Conservation (phyloP, 2,888 invertebrate species). For the Caenorhabditis sulstoni region DNA sequence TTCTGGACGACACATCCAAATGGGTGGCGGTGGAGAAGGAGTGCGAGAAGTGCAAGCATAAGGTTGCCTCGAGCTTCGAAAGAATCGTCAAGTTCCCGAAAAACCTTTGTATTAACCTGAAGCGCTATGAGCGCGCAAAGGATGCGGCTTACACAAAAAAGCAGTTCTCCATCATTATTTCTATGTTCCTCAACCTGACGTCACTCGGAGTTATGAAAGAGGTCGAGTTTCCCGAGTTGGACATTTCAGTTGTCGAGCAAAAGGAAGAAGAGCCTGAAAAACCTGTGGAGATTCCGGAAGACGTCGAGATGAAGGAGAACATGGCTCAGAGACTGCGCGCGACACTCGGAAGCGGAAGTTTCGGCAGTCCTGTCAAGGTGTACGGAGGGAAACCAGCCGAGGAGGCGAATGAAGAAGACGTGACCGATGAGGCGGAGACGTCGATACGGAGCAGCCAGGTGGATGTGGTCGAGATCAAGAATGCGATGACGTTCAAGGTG, state of each 20-base stretch:
- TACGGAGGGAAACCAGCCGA: too few relatives aligned
- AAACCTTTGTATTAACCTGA: constrained; percentile 15
- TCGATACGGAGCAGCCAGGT: too few relatives aligned
- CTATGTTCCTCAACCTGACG: neutral
- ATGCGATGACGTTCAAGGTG: too few relatives aligned
- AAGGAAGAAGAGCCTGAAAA: too few relatives aligned
- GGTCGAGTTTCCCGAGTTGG: neutral
- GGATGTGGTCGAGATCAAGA: too few relatives aligned
- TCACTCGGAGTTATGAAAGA: neutral
- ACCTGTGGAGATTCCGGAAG: too few relatives aligned
- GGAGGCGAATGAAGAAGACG: too few relatives aligned
- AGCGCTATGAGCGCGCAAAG: neutral
- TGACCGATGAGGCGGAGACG: too few relatives aligned
- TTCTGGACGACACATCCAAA: neutral
- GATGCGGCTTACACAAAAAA: neutral
- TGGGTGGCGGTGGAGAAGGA: constrained; percentile 11
- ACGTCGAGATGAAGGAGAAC: too few relatives aligned
- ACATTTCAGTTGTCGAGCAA: neutral
- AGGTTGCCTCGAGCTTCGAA: neutral
- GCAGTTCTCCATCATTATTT: neutral
- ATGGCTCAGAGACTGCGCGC: too few relatives aligned
- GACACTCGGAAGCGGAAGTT: too few relatives aligned
- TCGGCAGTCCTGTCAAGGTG: too few relatives aligned
- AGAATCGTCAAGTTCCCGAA: constrained; percentile 4
- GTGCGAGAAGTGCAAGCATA: neutral